Conservation (phyloP, 2,888 invertebrate species). For the Scelioninae gen. 1 region DNA sequence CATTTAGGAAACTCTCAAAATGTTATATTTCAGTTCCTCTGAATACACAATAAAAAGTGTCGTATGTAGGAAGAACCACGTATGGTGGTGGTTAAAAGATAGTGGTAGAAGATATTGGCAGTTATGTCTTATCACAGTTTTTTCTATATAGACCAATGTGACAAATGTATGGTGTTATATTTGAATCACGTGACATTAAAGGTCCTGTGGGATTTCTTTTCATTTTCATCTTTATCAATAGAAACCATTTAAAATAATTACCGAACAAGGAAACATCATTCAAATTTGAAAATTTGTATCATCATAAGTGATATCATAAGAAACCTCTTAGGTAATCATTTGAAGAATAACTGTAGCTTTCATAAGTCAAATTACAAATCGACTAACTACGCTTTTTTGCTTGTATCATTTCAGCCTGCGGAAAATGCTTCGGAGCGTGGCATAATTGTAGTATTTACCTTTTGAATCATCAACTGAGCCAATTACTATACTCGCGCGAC, state of each 20-base stretch:
- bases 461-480: conserved; percentile 28
- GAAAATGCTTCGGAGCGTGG: conserved; percentile 49
- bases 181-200: too few relatives aligned
- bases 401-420: conserved; percentile 29
- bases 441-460: conserved; percentile 56
- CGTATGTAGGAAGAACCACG: too few relatives aligned
- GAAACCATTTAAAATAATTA: background rate
- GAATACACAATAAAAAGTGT: too few relatives aligned
- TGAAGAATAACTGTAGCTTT: conserved; percentile 47
- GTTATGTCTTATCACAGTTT: too few relatives aligned
- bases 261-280: background rate
- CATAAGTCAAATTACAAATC: conserved; percentile 52
- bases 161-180: too few relatives aligned
- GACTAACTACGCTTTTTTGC: conserved; percentile 40
- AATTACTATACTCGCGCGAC: conserved; percentile 26
- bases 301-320: conserved; percentile 26
- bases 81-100: too few relatives aligned
- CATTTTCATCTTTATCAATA: background rate
- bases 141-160: too few relatives aligned
- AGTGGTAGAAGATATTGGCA: too few relatives aligned
- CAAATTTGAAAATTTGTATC: conserved; percentile 18
- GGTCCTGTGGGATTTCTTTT: too few relatives aligned
- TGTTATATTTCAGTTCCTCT: too few relatives aligned
- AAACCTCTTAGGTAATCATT: conserved; percentile 49
- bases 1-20: too few relatives aligned